Evolutionary conservation across 2,113 vertebrate species (phyloP).

Genomic region (Otis tarda): DNA sequence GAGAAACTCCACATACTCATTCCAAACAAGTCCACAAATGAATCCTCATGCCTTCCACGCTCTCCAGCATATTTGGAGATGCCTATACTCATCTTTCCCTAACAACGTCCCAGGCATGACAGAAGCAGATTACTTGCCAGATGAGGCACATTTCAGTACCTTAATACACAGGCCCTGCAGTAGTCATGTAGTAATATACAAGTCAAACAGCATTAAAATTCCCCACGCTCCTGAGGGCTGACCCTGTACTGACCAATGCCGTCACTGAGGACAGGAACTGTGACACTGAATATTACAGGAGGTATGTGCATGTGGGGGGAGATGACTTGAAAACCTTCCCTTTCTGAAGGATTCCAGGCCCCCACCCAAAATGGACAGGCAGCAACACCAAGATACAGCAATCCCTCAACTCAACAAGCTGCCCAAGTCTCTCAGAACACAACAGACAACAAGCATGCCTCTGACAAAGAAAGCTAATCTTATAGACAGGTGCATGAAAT

Average conservation of each 20-base stretch:
- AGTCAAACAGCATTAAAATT: neutral
- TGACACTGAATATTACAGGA: too few species aligned
- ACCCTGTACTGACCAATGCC: neutral
- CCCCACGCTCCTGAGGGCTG: neutral
- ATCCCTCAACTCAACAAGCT: neutral
- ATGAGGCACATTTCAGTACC: neutral
- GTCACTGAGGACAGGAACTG: neutral
- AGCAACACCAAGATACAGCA: neutral
- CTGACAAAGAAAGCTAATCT: neutral
- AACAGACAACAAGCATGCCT: neutral
- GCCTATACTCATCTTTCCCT: neutral
- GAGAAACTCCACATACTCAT: neutral
- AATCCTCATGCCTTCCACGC: neutral
- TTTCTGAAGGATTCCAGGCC: neutral
- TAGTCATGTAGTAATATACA: rapidly evolving
- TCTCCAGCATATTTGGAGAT: neutral
- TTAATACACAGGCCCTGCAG: neutral
- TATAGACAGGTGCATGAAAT: neutral
- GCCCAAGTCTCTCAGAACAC: neutral
- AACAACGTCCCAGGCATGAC: neutral
- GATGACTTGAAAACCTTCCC: neutral
- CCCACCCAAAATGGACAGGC: too few species aligned
- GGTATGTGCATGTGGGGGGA: rapidly evolving
- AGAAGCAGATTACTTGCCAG: neutral
- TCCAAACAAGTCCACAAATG: neutral